Evolutionary conservation across 2,797 vertebrate genomes (phyloP), one percentile per base, ranked within the genome.

Genomic region (Hypotaenidia philippensis): DNA sequence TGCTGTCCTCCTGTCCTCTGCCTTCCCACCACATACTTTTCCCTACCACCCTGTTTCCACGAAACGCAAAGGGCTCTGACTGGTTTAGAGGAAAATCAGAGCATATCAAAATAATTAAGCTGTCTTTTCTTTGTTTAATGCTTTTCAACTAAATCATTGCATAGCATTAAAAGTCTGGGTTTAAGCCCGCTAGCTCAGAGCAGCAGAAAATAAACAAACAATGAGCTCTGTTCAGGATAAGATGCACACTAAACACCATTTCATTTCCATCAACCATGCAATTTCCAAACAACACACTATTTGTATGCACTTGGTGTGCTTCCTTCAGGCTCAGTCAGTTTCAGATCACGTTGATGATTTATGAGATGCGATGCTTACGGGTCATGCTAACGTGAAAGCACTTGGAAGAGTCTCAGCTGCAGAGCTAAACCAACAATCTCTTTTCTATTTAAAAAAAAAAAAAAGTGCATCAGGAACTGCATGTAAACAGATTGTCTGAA

Each of bases 81-180:
- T 55, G 56, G 40, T 68, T 49, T 41, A 70, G 50, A 79, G 11
- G 23, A 82, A 94, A 77, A 57, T 13, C 34, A 26, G 32, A 76
- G 15, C 5, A 13, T 38, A 56, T 50, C 22, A 52, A 84, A 74
- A 38, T 4, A 72, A 38, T 59, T 90, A 25, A 81, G 72, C 11
- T 40, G 6, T 11, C 63, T 53, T 66, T 31, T 18, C 10, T 70
- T 72, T 79, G 38, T 61, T 91, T 89, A 59, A 29, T 45, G 17
- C 31, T 87, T 79, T 80, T 90, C 86, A 52, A 70, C 11, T 79
- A 22, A 40, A 89, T 94, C 26, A 72, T 74, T 90, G 68, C n/a
- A 23, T 71, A 90, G 90, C 64, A 80, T 49, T 87, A 59, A 80
- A 87, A 71, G 49, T 21, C 56, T 64, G 27, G 4, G 13, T 71